Base-by-base conservation (phyloP, 1,140 invertebrate species). In the Lanistes nyassanus region DNA sequence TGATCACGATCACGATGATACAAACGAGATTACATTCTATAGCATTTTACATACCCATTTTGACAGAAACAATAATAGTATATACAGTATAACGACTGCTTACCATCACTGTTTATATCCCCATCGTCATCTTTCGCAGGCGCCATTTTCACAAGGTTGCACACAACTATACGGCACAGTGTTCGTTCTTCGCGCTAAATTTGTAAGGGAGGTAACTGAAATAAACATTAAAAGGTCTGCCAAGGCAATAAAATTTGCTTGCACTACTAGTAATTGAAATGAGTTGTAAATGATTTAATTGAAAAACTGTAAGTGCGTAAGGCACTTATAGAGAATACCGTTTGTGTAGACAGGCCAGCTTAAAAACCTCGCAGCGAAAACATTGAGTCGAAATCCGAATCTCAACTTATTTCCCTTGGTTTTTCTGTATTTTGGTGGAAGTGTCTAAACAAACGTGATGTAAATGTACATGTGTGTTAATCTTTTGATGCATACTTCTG, bases 121-220 rank as follows among this genome's bases (percentile, higher is more conserved):
- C 2, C 56, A 39, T 72, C 56, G 37, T 39, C 42, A 4, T 72
- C 70, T 62, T 72, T 72, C 23, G 70, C 39, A 34, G 70, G 70
- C 70, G 70, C 70, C 70, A 72, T 72, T 23, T 55, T 72, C 9
- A 31, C 1, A 31, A 47, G 9, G 42, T 3, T 47, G 5, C 39
- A n/a, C 13, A 42, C 13, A 42, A 42, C 39, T 13, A 7, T 42
- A 42, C 39, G 39, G 6, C 39, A 31, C 56, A 7, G 23, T 23
- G 23, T 70, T 72, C 29, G 47, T 37, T 7, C 23, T 72, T 72
- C 55, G 70, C 70, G 70, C 70, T 42, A 72, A 72, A 72, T 31
- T 21, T 26, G 56, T n/a, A 62, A 29, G 70, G 70, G 70, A 72
- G 13, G 56, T 29, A n/a, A 62, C 56, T 72, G n/a, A 3, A 31